phyloP scores from a whole-genome alignment of 37 sponge, comb jelly and placozoan genomes.

The Beroe ovata region DNA sequence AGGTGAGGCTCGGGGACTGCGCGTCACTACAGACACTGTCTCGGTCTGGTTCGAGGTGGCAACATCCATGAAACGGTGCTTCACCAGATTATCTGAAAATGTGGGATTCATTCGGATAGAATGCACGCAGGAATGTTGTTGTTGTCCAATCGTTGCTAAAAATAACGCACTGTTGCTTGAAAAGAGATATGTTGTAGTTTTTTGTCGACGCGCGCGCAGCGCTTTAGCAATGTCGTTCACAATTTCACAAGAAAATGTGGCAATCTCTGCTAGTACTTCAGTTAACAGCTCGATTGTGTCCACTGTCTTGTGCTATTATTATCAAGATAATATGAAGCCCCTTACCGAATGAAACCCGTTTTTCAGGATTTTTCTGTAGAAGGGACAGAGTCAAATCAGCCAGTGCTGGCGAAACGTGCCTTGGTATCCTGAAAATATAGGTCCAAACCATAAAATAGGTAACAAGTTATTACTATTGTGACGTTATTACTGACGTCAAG shows the following conservation, averaged over 20 bases:
- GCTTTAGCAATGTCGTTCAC: not conserved
- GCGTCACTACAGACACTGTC: not conserved
- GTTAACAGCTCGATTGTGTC: not conserved
- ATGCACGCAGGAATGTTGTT: not conserved
- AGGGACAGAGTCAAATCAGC: conserved; percentile 71
- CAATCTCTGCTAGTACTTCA: not conserved
- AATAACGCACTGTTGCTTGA: not conserved
- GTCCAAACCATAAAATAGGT: no score
- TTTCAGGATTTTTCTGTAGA: conserved; percentile 77
- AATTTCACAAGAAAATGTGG: not conserved
- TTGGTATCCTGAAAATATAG: conserved; percentile 72
- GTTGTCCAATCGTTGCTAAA: not conserved
- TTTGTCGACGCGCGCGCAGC: not conserved
- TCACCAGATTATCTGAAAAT: conserved; percentile 59
- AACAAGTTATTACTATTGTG: no score
- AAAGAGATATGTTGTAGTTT: not conserved
- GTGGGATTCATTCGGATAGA: no score
- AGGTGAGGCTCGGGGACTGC: conserved; percentile 1
- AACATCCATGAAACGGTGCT: conserved; percentile 24
- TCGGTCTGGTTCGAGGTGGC: not conserved
- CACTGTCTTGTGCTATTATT: not conserved
- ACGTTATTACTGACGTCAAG: no score
- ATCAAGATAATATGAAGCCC: not conserved
- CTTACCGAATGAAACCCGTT: conserved; percentile 74
- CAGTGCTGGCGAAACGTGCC: conserved; percentile 72